phyloP scores from a whole-genome alignment of 2,888 invertebrate genomes.

The Nymphalis c-album region DNA sequence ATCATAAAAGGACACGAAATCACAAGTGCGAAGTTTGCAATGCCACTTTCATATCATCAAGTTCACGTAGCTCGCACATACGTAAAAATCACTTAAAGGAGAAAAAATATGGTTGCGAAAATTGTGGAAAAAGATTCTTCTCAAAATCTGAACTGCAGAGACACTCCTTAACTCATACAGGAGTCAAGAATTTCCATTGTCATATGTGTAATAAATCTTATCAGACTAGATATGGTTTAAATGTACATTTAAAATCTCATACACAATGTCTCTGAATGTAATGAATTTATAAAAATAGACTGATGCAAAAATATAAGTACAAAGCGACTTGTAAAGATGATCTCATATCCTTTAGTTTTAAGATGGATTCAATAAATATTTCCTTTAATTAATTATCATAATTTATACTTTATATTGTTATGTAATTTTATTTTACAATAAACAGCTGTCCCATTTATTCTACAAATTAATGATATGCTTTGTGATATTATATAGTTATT shows the following conservation, averaged over 20 bases:
- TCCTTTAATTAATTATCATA: neutral
- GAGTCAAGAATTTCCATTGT: slow-evolving; percentile 76
- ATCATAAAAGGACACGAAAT: slow-evolving; percentile 72
- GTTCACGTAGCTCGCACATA: slow-evolving; percentile 71
- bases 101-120: slow-evolving; percentile 74
- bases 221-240: slow-evolving; percentile 74
- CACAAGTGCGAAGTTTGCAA: slow-evolving; percentile 76
- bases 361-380: neutral
- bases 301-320: slow-evolving; percentile 14
- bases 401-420: neutral
- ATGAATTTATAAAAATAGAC: slow-evolving; percentile 46
- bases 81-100: slow-evolving; percentile 75
- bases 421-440: neutral
- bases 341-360: slow-evolving; percentile 14
- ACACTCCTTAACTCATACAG: slow-evolving; percentile 73
- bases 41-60: slow-evolving; percentile 73
- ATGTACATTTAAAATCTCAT: slow-evolving; percentile 75
- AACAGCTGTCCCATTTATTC: too few relatives aligned
- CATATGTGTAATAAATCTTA: slow-evolving; percentile 76
- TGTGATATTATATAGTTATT: too few relatives aligned
- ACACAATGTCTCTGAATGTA: slow-evolving; percentile 52
- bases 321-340: slow-evolving; percentile 18
- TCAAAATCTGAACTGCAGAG: slow-evolving; percentile 72
- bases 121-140: slow-evolving; percentile 72
- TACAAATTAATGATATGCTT: too few relatives aligned